A percentile compares a stretch with the other conserved stretches of the same genome.
phyloP scores from a whole-genome alignment of 2,113 vertebrate species.

The Camelus dromedarius region DNA sequence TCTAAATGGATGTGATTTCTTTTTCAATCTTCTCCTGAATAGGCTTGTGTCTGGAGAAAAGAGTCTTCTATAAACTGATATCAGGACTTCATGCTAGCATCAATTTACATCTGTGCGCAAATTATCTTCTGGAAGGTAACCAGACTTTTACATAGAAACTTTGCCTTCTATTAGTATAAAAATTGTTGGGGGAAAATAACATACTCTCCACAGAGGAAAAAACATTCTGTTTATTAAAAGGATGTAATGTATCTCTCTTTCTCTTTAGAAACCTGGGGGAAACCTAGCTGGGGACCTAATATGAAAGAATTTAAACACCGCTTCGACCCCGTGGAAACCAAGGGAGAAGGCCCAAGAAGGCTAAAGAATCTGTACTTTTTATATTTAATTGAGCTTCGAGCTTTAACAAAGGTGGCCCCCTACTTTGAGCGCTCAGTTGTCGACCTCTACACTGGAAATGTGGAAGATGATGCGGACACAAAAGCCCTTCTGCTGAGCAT shows the following conservation, averaged over 20 bases:
- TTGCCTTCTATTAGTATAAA: conserved; percentile 28
- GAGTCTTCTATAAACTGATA: conserved; percentile 98
- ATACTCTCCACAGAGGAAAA: background rate
- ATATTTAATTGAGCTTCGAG: conserved; percentile 97
- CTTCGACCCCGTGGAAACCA: conserved; percentile 94
- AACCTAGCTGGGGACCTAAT: conserved; percentile 94
- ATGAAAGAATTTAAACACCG: conserved; percentile 93
- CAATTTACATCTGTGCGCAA: conserved; percentile 96
- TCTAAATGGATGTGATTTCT: background rate
- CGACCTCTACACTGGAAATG: conserved; percentile 95
- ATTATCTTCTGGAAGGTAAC: conserved; percentile 96
- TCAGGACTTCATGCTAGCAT: conserved; percentile 98
- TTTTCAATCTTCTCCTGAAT: conserved; percentile 64
- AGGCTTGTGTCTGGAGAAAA: conserved; percentile 98
- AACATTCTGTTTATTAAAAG: background rate
- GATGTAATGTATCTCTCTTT: background rate
- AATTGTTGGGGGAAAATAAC: background rate
- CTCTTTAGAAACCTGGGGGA: conserved; percentile 94
- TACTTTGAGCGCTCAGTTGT: conserved; percentile 96
- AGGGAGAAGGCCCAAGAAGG: conserved; percentile 95
- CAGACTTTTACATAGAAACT: conserved; percentile 17
- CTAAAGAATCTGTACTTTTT: conserved; percentile 98
- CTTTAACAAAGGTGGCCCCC: conserved; percentile 94
- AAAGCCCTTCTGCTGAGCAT: conserved; percentile 94
- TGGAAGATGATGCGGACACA: conserved; percentile 91